phyloP scores from a whole-genome alignment of 2,113 vertebrate species.

The Lagopus leucura region DNA sequence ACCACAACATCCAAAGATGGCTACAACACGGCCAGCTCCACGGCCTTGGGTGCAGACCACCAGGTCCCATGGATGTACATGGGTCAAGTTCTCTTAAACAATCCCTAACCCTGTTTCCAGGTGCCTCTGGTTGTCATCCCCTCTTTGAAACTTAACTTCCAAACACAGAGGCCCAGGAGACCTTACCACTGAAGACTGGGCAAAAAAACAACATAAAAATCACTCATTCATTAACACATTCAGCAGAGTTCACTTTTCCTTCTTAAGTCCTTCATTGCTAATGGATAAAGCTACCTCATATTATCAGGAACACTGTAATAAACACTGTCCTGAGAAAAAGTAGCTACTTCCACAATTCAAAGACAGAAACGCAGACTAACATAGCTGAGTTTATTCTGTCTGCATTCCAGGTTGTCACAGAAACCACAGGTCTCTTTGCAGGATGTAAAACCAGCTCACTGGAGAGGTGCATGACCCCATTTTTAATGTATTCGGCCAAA shows the following conservation, averaged over 20 bases:
- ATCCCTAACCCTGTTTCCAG: not conserved
- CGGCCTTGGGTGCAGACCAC: not conserved
- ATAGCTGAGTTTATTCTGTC: not conserved
- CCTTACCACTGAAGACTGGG: not conserved
- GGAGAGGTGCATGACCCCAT: constrained; percentile 4
- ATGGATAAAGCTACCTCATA: not conserved
- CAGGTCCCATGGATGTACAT: fast-evolving
- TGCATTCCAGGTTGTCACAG: constrained; percentile 18
- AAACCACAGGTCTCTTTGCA: constrained; percentile 21
- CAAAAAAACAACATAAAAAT: not conserved
- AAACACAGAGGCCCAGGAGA: not conserved
- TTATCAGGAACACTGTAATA: not conserved
- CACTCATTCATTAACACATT: not conserved
- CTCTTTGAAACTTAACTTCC: not conserved
- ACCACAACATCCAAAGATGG: not conserved
- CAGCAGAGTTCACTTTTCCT: not conserved
- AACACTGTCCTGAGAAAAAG: not conserved
- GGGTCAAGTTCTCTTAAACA: not conserved
- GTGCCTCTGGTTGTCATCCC: not conserved
- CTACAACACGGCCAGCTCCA: not conserved
- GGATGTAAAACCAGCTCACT: constrained; percentile 12
- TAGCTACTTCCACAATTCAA: not conserved
- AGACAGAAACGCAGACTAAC: constrained; percentile 3
- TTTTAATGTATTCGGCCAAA: constrained; percentile 6
- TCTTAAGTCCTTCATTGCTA: not conserved